phyloP scores from a whole-genome alignment of 2,797 vertebrate species.

The Hipposideros larvatus region DNA sequence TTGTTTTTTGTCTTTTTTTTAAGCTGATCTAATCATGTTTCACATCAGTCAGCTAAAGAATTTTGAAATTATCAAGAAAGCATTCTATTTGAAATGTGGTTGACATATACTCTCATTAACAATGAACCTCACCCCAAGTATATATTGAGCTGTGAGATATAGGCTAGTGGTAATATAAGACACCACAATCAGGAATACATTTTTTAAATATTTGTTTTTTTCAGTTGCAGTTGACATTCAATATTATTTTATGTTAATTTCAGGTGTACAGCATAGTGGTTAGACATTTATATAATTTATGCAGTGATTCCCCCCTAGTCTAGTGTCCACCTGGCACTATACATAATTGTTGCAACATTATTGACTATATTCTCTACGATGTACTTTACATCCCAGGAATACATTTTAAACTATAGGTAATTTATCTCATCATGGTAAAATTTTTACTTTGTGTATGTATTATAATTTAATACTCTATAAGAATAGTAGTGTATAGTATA shows the following conservation, averaged over 20 bases:
- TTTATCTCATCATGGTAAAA: constrained; percentile 18
- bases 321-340: too few relatives aligned
- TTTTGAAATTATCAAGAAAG: constrained; percentile 43
- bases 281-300: too few relatives aligned
- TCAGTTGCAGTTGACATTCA: too few relatives aligned
- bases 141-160: background rate
- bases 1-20: background rate
- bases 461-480: background rate
- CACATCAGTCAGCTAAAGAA: constrained; percentile 18
- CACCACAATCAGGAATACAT: background rate
- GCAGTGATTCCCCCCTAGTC: too few relatives aligned
- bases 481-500: background rate
- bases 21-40: background rate
- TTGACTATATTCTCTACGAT: too few relatives aligned
- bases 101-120: constrained; percentile 13
- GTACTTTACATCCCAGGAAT: too few relatives aligned
- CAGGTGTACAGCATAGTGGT: too few relatives aligned
- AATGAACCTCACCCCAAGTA: constrained; percentile 23
- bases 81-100: constrained; percentile 11
- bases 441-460: background rate
- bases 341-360: too few relatives aligned
- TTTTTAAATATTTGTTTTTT: too few relatives aligned
- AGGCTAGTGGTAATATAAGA: background rate
- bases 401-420: background rate
- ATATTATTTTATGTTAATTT: too few relatives aligned